Base-by-base conservation (phyloP, 2,113 vertebrate genomes). In the Eublepharis macularius region DNA sequence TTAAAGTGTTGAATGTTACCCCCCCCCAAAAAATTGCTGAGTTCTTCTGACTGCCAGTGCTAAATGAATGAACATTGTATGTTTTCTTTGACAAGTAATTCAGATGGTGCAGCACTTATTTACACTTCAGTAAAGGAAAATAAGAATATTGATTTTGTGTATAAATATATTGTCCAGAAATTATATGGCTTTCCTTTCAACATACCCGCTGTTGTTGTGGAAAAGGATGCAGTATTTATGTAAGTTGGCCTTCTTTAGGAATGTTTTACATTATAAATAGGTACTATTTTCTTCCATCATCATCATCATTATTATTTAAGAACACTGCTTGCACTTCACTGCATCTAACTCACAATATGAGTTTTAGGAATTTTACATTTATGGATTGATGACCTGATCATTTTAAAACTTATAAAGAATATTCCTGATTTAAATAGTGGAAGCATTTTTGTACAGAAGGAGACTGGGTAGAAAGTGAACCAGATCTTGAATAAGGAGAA, bases 81-180 rank as follows among this genome's bases (percentile, higher is more conserved):
- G 10, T 87, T 93, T 94, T 96, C 97, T 96, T 98, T 98, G 96
- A 99, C 96, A 6, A 32, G 66, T 13, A 88, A 54, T 91, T 93
- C 95, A 99, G 99, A 99, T 86, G 99, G 99, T 36, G 98, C 99
- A 65, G 98, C 98, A 84, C 97, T 99, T 95, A 97, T 99, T 96
- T 99, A 99, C 96, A 98, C 98, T 80, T 99, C 99, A 83, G 98
- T 99, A 94, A 99, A 99, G 95, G 99, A 99, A 94, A 98, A 98
- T 95, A 99, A 99, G 96, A 99, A 99, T 96, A 96, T 98, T 94
- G 98, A 99, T 92, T 96, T 99, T 95, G 96, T 99, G 86, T 99
- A 99, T 97, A 99, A 99, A 96, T 99, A 99, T 90, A 97, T 99
- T 86, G 97, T 99, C 90, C 98, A 99, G 95, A 98, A 98, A 94